Percentiles rank a stretch among this genome's conserved stretches.
Evolutionary conservation across 2,797 vertebrate species (phyloP).

Genomic region (Sibirionetta formosa): DNA sequence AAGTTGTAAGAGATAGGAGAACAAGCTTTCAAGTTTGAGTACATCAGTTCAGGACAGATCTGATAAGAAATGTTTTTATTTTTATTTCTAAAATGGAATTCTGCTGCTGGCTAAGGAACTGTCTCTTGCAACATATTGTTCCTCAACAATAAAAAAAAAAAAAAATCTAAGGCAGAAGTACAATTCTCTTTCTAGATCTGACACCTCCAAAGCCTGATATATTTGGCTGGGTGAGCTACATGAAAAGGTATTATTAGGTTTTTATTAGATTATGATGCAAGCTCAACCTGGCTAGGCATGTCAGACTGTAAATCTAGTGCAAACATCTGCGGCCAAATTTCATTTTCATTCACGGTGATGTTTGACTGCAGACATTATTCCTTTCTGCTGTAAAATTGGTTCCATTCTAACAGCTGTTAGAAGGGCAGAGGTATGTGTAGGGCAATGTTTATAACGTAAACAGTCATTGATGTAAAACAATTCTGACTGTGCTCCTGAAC

Average conservation of each 20-base stretch:
- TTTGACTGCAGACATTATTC: neutral
- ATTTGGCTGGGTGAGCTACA: constrained; percentile 2
- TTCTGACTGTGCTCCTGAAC: neutral
- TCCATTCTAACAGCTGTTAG: neutral
- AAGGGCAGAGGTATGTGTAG: neutral
- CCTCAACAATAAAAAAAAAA: neutral
- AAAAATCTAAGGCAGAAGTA: neutral
- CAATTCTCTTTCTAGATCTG: constrained; percentile 7
- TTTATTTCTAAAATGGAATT: neutral
- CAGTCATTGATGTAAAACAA: neutral
- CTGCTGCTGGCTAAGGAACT: neutral
- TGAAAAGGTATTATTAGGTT: constrained; percentile 25
- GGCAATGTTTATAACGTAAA: neutral
- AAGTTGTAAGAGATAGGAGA: neutral
- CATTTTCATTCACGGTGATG: neutral
- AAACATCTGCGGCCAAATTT: neutral
- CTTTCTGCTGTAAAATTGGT: neutral
- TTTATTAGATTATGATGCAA: constrained; percentile 47
- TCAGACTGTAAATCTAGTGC: constrained; percentile 1
- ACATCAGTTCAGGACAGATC: neutral
- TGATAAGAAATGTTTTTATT: neutral
- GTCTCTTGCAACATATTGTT: constrained; percentile 4
- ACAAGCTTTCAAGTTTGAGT: neutral
- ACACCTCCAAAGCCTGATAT: neutral
- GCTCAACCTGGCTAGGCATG: neutral